Evolutionary conservation across 2,797 vertebrate genomes (phyloP).

Genomic region (Eremophila alpestris): DNA sequence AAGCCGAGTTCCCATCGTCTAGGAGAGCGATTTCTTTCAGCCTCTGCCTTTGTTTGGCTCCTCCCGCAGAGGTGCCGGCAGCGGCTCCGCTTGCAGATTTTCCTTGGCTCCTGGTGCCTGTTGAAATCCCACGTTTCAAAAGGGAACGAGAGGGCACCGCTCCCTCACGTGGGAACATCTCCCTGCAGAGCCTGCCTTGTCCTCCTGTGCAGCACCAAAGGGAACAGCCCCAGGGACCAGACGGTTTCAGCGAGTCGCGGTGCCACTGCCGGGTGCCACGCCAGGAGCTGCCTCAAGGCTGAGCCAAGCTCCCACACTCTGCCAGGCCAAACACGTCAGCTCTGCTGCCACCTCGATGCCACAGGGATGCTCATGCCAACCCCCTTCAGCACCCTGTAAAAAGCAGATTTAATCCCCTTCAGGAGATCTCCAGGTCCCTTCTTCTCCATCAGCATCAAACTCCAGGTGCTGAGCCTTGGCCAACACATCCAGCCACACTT

Average conservation of each 20-base stretch:
- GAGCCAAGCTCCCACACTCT: background rate
- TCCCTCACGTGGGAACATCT: fast-evolving
- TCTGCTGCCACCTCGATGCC: background rate
- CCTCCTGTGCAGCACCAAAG: background rate
- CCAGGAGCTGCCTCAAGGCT: background rate
- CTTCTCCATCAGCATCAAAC: background rate
- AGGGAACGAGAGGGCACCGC: background rate
- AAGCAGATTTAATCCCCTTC: background rate
- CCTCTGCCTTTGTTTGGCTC: slow-evolving; percentile 19
- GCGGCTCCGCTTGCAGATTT: background rate
- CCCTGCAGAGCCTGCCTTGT: background rate
- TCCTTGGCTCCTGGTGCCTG: background rate
- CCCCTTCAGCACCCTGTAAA: background rate
- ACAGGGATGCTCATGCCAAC: background rate
- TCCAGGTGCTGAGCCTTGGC: background rate
- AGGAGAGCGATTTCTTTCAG: slow-evolving; percentile 19
- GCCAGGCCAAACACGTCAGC: background rate
- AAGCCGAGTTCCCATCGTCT: slow-evolving; percentile 54
- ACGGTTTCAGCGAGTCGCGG: background rate
- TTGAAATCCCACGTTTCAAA: background rate
- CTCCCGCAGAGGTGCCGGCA: slow-evolving; percentile 23
- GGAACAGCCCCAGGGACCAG: background rate
- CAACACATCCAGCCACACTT: background rate
- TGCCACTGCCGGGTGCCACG: background rate
- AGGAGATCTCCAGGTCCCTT: background rate